Percentiles rank a stretch among this genome's conserved stretches.
phyloP scores from a whole-genome alignment of 1,140 invertebrate genomes.

The Rhyzopertha dominica region DNA sequence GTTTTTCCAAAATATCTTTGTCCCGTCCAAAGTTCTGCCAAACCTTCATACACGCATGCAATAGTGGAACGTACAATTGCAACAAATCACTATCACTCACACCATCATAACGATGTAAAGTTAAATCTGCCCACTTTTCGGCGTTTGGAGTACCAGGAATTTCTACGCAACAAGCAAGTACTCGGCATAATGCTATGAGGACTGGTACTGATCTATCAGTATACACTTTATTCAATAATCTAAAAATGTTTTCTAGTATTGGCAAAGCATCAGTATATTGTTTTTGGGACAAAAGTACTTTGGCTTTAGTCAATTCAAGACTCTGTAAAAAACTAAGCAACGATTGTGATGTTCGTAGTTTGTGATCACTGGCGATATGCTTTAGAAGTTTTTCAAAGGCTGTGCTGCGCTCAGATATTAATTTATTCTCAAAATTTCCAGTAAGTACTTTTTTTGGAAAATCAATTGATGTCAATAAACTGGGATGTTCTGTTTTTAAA shows the following conservation, averaged over 20 bases:
- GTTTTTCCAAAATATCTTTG: conserved; percentile 54
- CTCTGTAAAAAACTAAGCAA: conserved; percentile 66
- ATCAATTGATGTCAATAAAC: conserved; percentile 52
- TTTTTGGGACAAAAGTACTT: conserved; percentile 54
- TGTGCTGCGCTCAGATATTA: conserved; percentile 63
- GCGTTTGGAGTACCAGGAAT: conserved; percentile 52
- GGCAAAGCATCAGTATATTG: conserved; percentile 59
- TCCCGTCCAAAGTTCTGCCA: conserved; percentile 62
- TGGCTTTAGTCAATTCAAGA: conserved; percentile 58
- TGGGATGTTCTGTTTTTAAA: conserved; percentile 57
- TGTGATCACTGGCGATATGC: conserved; percentile 53
- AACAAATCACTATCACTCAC: conserved; percentile 61
- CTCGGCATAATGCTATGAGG: conserved; percentile 63
- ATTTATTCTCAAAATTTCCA: conserved; percentile 69
- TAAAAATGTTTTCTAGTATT: conserved; percentile 65
- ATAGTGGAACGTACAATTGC: conserved; percentile 62
- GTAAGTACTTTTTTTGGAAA: conserved; percentile 71
- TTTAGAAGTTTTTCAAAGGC: conserved; percentile 67
- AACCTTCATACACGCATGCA: conserved; percentile 62
- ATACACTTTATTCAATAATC: conserved; percentile 68
- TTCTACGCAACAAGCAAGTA: conserved; percentile 58
- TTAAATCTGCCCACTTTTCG: conserved; percentile 64
- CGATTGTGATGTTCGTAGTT: conserved; percentile 55
- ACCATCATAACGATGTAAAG: conserved; percentile 59
- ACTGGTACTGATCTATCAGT: conserved; percentile 64